Conservation (phyloP, 2,797 vertebrate species). For the Eulemur albifrons region DNA sequence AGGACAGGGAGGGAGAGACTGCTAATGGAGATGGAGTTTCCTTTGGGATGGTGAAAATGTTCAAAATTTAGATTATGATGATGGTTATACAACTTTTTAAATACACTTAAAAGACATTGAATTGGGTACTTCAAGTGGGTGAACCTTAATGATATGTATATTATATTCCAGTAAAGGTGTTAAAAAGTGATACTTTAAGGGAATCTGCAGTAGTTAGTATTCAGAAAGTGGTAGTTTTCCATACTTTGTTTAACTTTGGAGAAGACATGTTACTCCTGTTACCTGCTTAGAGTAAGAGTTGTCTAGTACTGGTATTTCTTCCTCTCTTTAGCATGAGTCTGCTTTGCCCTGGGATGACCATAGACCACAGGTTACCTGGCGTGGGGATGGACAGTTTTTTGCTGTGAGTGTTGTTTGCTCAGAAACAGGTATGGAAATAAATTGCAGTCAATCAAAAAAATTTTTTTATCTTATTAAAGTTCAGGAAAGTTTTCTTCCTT, state of each 20-base stretch:
- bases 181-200: background rate
- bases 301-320: background rate
- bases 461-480: background rate
- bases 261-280: background rate
- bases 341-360: slow-evolving; percentile 91
- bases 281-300: background rate
- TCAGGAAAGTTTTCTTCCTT: background rate
- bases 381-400: slow-evolving; percentile 96
- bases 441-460: background rate
- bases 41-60: background rate
- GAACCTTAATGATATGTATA: background rate
- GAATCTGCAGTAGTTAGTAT: background rate
- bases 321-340: slow-evolving; percentile 86
- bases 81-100: background rate
- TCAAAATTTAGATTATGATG: background rate
- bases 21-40: background rate
- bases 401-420: slow-evolving; percentile 93
- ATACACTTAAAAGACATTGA: background rate
- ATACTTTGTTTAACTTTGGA: background rate
- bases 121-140: background rate
- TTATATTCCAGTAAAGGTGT: background rate
- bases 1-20: background rate
- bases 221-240: background rate
- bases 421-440: slow-evolving; percentile 86
- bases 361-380: slow-evolving; percentile 91